A percentile compares a stretch with the other conserved stretches of the same genome.
phyloP scores from a whole-genome alignment of 2,797 vertebrate genomes.

The Perodicticus potto region DNA sequence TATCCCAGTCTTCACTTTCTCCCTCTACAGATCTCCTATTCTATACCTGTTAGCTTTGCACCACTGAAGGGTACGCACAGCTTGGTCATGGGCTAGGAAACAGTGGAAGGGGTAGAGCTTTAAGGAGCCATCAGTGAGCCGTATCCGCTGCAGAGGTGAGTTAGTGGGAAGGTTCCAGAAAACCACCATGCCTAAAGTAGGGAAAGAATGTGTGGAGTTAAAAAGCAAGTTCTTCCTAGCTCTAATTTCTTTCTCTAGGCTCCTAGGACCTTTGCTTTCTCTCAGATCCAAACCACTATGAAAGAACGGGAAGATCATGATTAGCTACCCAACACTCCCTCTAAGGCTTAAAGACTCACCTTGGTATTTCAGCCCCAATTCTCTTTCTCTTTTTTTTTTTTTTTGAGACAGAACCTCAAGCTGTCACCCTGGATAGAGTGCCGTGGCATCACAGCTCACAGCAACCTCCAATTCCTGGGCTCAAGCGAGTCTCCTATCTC shows the following conservation, averaged over 20 bases:
- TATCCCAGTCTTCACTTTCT: neutral
- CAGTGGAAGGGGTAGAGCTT: slow-evolving; percentile 93
- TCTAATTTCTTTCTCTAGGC: slow-evolving; percentile 19
- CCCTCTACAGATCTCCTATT: neutral
- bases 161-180: slow-evolving; percentile 94
- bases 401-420: too few species aligned
- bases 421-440: too few species aligned
- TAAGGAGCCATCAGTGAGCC: slow-evolving; percentile 87
- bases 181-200: slow-evolving; percentile 91
- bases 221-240: slow-evolving; percentile 15
- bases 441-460: too few species aligned
- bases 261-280: slow-evolving; percentile 2
- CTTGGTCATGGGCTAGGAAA: slow-evolving; percentile 94
- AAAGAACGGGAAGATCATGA: neutral
- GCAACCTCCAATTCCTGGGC: too few species aligned
- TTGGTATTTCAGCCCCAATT: neutral
- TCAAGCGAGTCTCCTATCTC: too few species aligned
- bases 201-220: neutral
- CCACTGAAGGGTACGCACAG: slow-evolving; percentile 93
- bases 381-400: neutral
- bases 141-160: slow-evolving; percentile 92
- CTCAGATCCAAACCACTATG: neutral
- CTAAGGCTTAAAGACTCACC: neutral
- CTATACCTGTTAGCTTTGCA: slow-evolving; percentile 94
- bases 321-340: slow-evolving; percentile 3